These are phyloP conservation scores for Philopedon plagiatum DNA, from an alignment of 2,888 invertebrate species.

Conservation along the genomic window DNA sequence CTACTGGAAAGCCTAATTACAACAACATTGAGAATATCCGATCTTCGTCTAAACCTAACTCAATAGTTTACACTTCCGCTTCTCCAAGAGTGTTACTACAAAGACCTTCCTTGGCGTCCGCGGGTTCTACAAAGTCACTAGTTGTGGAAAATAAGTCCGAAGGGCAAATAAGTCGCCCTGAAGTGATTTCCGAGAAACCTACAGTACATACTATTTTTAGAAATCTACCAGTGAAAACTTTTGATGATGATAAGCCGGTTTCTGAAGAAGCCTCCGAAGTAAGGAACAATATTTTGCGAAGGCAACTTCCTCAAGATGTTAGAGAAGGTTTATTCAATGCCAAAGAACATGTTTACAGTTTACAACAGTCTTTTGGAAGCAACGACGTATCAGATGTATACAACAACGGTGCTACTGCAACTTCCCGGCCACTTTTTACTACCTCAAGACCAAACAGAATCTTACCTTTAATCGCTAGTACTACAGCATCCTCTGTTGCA, in stretches of 20 bases:
- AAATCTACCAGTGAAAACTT: conserved; percentile 62
- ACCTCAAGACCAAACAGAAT: conserved; percentile 76
- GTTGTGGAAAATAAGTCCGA: conserved; percentile 54
- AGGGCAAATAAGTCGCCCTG: conserved; percentile 65
- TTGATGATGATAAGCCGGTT: conserved; percentile 70
- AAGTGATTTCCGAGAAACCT: conserved; percentile 60
- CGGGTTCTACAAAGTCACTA: background rate
- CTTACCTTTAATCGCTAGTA: conserved; percentile 67
- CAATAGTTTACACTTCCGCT: conserved; percentile 64
- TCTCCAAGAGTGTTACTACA: conserved; percentile 64
- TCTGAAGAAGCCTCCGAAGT: conserved; percentile 69
- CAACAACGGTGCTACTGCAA: conserved; percentile 75
- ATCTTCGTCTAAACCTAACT: conserved; percentile 64
- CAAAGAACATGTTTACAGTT: conserved; percentile 71
- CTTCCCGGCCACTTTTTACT: conserved; percentile 78
- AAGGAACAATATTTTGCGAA: conserved; percentile 74
- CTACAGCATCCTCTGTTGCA: conserved; percentile 56
- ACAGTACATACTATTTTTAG: conserved; percentile 59
- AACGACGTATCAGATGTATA: conserved; percentile 81
- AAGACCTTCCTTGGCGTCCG: conserved; percentile 56
- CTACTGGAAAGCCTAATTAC: conserved; percentile 61
- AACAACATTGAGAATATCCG: conserved; percentile 60
- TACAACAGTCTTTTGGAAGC: conserved; percentile 73
- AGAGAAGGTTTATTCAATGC: conserved; percentile 66
- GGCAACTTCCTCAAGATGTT: conserved; percentile 74